phyloP scores from a whole-genome alignment of 2,113 vertebrate genomes.

The Cromileptes altivelis region DNA sequence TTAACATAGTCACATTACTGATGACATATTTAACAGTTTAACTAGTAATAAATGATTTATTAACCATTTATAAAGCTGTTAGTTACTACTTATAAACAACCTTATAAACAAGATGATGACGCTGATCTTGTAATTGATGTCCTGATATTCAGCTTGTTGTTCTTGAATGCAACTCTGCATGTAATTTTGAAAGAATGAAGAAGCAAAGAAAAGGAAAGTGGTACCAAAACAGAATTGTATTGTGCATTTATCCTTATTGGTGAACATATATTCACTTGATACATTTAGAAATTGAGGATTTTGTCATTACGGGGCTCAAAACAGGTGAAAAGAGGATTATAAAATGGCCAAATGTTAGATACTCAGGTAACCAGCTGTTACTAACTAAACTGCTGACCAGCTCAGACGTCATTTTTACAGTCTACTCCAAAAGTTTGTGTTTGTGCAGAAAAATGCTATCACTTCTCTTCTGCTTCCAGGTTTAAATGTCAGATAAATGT shows the following conservation, averaged over 20 bases:
- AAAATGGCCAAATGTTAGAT: background rate
- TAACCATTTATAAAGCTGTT: background rate
- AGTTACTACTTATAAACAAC: background rate
- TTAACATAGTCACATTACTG: too few relatives aligned
- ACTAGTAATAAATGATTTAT: too few relatives aligned
- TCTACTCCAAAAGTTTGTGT: slow-evolving; percentile 29
- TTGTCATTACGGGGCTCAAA: slow-evolving; percentile 4
- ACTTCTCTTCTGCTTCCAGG: slow-evolving; percentile 31
- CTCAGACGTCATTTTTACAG: slow-evolving; percentile 12
- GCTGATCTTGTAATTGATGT: too few relatives aligned
- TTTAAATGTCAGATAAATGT: slow-evolving; percentile 73
- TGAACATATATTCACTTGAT: background rate
- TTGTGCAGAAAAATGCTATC: slow-evolving; percentile 28
- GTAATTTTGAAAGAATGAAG: too few relatives aligned
- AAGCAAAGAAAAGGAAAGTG: background rate
- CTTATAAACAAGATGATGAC: too few relatives aligned
- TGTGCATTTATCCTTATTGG: background rate
- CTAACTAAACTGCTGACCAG: background rate
- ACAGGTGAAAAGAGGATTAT: slow-evolving; percentile 13
- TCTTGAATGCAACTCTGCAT: too few relatives aligned
- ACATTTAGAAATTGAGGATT: background rate
- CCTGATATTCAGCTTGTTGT: too few relatives aligned
- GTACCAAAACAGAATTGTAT: background rate
- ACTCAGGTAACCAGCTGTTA: slow-evolving; percentile 2
- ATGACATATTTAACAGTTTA: too few relatives aligned